Conservation (phyloP, 2,888 invertebrate genomes). For the Salticus scenicus region DNA sequence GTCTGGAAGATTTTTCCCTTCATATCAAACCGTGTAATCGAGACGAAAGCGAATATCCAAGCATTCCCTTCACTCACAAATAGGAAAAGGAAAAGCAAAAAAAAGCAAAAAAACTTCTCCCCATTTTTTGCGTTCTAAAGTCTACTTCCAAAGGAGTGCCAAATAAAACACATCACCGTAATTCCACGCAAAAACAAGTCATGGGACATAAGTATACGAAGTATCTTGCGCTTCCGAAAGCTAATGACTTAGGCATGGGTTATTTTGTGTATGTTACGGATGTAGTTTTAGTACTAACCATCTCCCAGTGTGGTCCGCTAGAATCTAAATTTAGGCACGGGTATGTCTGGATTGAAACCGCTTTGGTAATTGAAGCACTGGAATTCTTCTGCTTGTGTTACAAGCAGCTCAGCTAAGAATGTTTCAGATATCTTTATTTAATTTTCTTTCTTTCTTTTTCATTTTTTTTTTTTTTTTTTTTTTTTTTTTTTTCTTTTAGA, state of each 20-base stretch:
- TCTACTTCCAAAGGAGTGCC: conserved; percentile 46
- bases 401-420: too few relatives aligned
- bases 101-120: background rate
- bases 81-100: background rate
- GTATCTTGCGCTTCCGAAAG: background rate
- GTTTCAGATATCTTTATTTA: too few relatives aligned
- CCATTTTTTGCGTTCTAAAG: background rate
- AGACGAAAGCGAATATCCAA: background rate
- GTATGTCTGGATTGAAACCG: background rate
- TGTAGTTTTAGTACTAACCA: background rate
- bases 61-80: background rate
- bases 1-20: background rate
- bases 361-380: background rate
- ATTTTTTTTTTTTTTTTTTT: too few relatives aligned
- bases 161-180: conserved; percentile 46
- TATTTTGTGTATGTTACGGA: conserved; percentile 9
- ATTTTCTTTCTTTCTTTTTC: too few relatives aligned
- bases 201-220: background rate
- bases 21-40: background rate
- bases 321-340: background rate
- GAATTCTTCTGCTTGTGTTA: background rate
- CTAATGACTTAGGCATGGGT: background rate
- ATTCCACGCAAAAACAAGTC: background rate
- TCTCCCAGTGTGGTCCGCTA: background rate
- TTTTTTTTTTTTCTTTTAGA: too few relatives aligned